Conservation (phyloP, 2,888 invertebrate species). For the Seira sanloemensis region DNA sequence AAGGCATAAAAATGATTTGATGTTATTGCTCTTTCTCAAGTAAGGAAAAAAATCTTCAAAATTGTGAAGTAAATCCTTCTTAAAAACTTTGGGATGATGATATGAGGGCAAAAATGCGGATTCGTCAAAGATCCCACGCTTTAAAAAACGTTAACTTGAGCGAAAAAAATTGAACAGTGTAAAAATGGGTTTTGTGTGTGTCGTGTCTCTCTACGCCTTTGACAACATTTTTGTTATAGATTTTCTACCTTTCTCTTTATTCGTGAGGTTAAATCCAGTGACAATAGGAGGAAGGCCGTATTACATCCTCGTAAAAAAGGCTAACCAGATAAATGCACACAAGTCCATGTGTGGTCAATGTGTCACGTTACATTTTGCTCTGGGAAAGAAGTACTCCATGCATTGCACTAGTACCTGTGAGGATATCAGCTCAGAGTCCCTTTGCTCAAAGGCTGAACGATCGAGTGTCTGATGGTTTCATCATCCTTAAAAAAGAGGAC, state of each 20-base stretch:
- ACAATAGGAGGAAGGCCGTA: no score
- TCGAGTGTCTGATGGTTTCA: not conserved
- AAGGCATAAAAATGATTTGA: not conserved
- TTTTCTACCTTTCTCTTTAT: not conserved
- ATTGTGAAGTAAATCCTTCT: no score
- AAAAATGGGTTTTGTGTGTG: not conserved
- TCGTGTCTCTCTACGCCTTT: no score
- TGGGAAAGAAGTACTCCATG: not conserved
- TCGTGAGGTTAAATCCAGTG: not conserved
- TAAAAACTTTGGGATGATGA: not conserved
- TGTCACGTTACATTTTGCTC: constrained; percentile 6
- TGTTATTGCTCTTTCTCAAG: not conserved
- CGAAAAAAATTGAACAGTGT: not conserved
- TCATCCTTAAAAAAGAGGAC: not conserved
- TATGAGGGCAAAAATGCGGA: not conserved
- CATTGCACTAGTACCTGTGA: not conserved
- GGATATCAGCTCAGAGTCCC: not conserved
- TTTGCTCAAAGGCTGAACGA: not conserved
- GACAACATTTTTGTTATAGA: no score
- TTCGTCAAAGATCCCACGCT: not conserved
- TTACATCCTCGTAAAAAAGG: not conserved
- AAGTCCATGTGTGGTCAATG: not conserved
- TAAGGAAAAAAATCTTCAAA: no score
- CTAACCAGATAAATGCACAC: not conserved
- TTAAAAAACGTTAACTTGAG: not conserved